Evolutionary conservation across 2,113 vertebrate genomes (phyloP).

Genomic region (Hydrochoerus hydrochaeris): DNA sequence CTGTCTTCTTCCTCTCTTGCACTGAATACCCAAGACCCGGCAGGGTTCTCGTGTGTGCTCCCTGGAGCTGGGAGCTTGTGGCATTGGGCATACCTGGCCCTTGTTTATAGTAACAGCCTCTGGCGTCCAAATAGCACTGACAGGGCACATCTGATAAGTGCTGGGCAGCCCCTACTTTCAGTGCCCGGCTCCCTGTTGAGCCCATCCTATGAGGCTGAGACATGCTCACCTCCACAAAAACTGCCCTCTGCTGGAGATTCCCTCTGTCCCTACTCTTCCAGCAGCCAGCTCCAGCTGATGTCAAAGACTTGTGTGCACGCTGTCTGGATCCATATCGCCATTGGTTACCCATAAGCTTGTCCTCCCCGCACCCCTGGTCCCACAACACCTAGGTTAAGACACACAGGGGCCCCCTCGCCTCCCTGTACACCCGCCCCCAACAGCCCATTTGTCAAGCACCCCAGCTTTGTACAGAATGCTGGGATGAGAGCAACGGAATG

Average conservation of each 20-base stretch:
- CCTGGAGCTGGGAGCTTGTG: not conserved
- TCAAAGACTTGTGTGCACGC: not conserved
- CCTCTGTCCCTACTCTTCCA: not conserved
- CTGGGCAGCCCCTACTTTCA: not conserved
- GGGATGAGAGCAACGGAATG: not conserved
- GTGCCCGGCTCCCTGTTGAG: rapidly evolving
- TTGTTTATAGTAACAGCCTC: not conserved
- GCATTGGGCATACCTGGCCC: not conserved
- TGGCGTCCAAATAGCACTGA: not conserved
- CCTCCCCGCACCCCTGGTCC: not conserved
- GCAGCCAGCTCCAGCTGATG: not conserved
- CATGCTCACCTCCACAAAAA: not conserved
- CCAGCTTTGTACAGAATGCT: not conserved
- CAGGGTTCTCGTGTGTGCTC: not conserved
- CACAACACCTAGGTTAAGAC: not conserved
- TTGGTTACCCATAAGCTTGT: not conserved
- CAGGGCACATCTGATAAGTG: not conserved
- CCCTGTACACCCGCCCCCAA: no score
- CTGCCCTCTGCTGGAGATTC: not conserved
- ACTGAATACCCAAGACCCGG: not conserved
- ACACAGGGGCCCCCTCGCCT: not conserved
- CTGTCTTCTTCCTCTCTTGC: not conserved
- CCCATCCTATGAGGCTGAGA: not conserved
- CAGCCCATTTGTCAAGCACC: not conserved
- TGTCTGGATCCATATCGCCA: not conserved